Evolutionary conservation across 1,140 invertebrate genomes (phyloP).

Genomic region (Zeugodacus cucurbitae): DNA sequence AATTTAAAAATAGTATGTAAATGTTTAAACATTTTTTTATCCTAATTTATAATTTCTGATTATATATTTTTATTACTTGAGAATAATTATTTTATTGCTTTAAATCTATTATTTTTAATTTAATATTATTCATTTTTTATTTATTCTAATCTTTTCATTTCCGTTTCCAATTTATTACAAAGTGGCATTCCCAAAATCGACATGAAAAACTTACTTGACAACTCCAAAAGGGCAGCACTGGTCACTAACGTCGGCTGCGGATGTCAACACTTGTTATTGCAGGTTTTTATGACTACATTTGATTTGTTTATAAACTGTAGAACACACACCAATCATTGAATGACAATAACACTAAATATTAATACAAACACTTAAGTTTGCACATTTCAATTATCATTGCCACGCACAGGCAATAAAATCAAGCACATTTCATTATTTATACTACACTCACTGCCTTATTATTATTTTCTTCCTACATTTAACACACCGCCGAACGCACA

Average conservation of each 20-base stretch:
- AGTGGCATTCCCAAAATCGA: not conserved
- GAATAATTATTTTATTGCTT: too few relatives aligned
- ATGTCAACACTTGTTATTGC: not conserved
- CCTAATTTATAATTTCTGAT: too few relatives aligned
- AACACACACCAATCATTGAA: not conserved
- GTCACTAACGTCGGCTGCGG: not conserved
- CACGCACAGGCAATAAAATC: not conserved
- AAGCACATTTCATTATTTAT: not conserved
- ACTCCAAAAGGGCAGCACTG: not conserved
- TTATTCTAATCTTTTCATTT: too few relatives aligned
- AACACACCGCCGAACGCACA: not conserved
- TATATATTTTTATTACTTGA: too few relatives aligned
- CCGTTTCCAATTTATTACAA: too few relatives aligned
- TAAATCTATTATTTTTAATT: too few relatives aligned
- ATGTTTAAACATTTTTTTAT: too few relatives aligned
- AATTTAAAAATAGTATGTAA: too few relatives aligned
- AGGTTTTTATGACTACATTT: not conserved
- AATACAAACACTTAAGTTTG: not conserved
- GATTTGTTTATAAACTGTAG: not conserved
- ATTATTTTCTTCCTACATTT: not conserved
- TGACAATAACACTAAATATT: not conserved
- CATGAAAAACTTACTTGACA: not conserved
- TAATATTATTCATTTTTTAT: too few relatives aligned
- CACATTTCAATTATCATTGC: not conserved
- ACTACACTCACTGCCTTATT: not conserved